phyloP scores from a whole-genome alignment of 2,888 invertebrate genomes.

The Iphiclides podalirius region DNA sequence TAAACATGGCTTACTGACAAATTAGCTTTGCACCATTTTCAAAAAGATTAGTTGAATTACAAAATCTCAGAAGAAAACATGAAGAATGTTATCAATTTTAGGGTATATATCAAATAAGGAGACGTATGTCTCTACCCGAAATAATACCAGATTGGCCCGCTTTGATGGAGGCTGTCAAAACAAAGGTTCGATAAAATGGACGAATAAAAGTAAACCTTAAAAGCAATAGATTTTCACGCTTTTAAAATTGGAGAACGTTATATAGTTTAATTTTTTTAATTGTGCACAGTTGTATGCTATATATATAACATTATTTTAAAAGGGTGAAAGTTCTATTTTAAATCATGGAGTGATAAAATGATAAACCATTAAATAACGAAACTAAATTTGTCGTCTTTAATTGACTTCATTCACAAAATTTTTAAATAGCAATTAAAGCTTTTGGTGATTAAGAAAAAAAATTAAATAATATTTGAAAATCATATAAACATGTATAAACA shows the following conservation, averaged over 20 bases:
- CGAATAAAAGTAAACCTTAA: slow-evolving; percentile 53
- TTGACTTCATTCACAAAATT: slow-evolving; percentile 35
- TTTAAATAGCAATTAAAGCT: background rate
- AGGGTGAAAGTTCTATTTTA: slow-evolving; percentile 54
- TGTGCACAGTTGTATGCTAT: too few species aligned
- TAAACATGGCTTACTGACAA: slow-evolving; percentile 28
- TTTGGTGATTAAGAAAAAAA: too few species aligned
- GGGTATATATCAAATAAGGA: slow-evolving; percentile 84
- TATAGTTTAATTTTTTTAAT: background rate
- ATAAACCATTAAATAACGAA: slow-evolving; percentile 57
- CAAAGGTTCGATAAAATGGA: slow-evolving; percentile 83
- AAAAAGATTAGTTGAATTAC: slow-evolving; percentile 5
- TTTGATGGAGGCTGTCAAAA: slow-evolving; percentile 83
- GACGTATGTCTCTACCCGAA: slow-evolving; percentile 84
- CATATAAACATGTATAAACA: background rate
- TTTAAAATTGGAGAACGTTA: slow-evolving; percentile 39
- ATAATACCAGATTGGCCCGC: slow-evolving; percentile 90
- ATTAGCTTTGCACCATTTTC: slow-evolving; percentile 34
- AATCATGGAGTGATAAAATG: slow-evolving; percentile 59
- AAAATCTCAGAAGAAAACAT: slow-evolving; percentile 40
- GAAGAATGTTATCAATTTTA: slow-evolving; percentile 76
- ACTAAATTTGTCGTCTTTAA: slow-evolving; percentile 47
- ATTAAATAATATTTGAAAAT: background rate
- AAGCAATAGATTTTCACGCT: slow-evolving; percentile 41
- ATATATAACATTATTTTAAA: slow-evolving; percentile 38